Base-by-base conservation (phyloP, 1,140 invertebrate genomes). In the Teleogryllus occipitalis region DNA sequence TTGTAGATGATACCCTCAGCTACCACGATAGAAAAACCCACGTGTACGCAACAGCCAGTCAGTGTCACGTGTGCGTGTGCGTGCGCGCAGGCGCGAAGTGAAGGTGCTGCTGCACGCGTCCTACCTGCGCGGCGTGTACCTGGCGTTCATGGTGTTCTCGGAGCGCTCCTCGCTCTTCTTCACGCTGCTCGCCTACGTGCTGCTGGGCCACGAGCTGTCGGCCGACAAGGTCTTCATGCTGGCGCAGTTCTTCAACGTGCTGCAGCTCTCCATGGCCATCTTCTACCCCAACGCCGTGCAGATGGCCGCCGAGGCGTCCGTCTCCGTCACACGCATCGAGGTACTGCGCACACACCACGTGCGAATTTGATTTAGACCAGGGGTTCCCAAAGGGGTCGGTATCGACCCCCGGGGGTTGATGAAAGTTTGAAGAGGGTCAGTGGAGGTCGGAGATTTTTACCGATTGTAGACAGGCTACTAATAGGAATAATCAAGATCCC, bases 261-360 rank as follows among this genome's bases (percentile, higher is more conserved):
- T 95, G 22, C 90, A 93, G 82, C 84, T 92, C 2, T 88, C 89
- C 2, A 86, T 91, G 12, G 92, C 92, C 0, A 88, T 95, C 48
- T 90, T 91, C 80, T 90, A 95, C 83, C 94, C 95, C 0, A 85
- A 92, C 78, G 93, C 91, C 0, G 88, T 96, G 0, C 90, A 92
- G 7, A 87, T 88, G 77, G 83, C 89, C 0, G 90, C 91, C 0
- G 93, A 94, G 83, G 86, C 90, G 46, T 83, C 90, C 15, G 91
- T 95, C 0, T 92, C 94, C 0, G 86, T 95, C 7, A 89, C 89
- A 74, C 88, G 93, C 74, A 83, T 93, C 10, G 87, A 92, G 86
- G 90, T 90, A 85, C 65, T 39, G 27, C 27, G 27, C 1, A 39
- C 27, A 39, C 27, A 39, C 27, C 27, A n/a, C n/a, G n/a, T 39